Base-by-base conservation (phyloP, 64 coral and sea anemone genomes). In the Porites lutea region DNA sequence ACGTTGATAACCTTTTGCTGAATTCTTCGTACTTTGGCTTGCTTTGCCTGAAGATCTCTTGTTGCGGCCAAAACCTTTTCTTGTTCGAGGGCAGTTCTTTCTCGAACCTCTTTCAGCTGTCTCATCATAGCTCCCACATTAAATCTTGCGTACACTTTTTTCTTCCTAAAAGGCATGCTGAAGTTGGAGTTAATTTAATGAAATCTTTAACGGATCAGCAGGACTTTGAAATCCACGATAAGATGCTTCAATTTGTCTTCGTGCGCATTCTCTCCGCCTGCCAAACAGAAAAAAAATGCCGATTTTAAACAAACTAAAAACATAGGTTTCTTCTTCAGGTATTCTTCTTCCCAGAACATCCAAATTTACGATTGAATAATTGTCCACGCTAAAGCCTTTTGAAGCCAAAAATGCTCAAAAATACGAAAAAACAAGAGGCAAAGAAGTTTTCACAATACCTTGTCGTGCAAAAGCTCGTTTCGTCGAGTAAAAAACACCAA, bases 91-190 rank as follows among this genome's bases (percentile, higher is more conserved):
- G 48, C 70, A 74, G 64, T 59, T 75, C 60, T 75, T 5, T 74
- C 54, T 73, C 59, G 55, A 58, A 69, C 86, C 86, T 88, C 70
- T 73, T 59, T 88, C 86, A 74, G 71, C 50, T 74, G 64, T 37
- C 74, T 88, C 86, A 75, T 88, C 86, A 88, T 75, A 74, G 86
- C 86, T 52, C 86, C 21, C 59, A 74, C 86, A 73, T 88, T 88
- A 58, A 74, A 74, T 75, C 71, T 53, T 88, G 86, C 69, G 60
- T 75, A 70, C 43, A 27, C 70, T 74, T 88, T 88, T 59, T 75
- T 88, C 74, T 88, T 53, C 16, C 0, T n/a, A 0, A 75, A n/a
- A 53, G 52, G 86, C n/a, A n/a, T n/a, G n/a, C n/a, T n/a, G n/a
- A n/a, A n/a, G n/a, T n/a, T n/a, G n/a, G n/a, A n/a, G n/a, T n/a